These are phyloP conservation scores for Triplophysa tibetana DNA, from an alignment of 2,113 vertebrate genomes.

Conservation along the genomic window DNA sequence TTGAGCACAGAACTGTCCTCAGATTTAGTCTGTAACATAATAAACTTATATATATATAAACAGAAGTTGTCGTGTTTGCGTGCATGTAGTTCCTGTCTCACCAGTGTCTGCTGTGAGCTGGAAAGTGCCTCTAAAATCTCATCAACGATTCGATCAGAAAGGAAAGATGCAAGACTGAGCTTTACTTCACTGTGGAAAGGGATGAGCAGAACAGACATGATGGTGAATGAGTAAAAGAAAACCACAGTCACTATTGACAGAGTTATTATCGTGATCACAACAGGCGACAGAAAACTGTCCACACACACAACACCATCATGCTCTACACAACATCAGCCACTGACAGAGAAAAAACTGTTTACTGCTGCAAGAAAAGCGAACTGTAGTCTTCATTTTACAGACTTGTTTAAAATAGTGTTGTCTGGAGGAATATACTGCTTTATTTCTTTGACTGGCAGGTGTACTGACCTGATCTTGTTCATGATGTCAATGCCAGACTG, in stretches of 20 bases:
- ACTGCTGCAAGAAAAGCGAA: too few species aligned
- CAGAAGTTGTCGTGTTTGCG: neutral
- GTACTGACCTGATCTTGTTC: slow-evolving; percentile 93
- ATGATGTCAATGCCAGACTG: slow-evolving; percentile 96
- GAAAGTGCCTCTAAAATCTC: slow-evolving; percentile 91
- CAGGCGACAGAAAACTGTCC: neutral
- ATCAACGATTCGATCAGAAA: slow-evolving; percentile 95
- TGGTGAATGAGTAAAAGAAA: neutral
- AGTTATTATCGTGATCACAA: neutral
- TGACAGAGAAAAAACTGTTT: neutral
- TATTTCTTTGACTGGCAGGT: neutral
- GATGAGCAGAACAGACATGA: neutral
- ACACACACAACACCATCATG: neutral
- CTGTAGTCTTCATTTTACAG: too few species aligned
- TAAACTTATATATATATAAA: too few species aligned
- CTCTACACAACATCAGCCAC: neutral
- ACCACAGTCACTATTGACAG: neutral
- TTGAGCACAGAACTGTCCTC: too few species aligned
- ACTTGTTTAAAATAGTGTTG: neutral
- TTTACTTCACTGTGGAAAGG: slow-evolving; percentile 80
- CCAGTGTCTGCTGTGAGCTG: slow-evolving; percentile 75
- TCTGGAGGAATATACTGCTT: neutral
- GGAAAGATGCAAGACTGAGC: slow-evolving; percentile 92
- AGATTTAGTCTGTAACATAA: too few species aligned
- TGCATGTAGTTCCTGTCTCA: slow-evolving; percentile 64